A percentile compares a stretch with the other conserved stretches of the same genome.
Conservation (phyloP, 2,113 vertebrate genomes). For the Etheostoma spectabile region DNA sequence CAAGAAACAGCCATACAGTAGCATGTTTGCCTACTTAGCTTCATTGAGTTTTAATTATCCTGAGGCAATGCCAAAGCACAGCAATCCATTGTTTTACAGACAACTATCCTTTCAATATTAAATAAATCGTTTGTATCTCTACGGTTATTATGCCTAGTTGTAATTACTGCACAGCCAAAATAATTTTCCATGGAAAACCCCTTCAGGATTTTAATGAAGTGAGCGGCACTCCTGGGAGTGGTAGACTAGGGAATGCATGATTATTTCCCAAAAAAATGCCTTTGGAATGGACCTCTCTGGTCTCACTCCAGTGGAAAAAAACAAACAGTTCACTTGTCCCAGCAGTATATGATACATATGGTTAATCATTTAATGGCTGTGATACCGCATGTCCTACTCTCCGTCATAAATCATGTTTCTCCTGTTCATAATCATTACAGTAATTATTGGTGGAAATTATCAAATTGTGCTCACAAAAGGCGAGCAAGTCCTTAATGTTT, state of each 20-base stretch:
- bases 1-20: neutral
- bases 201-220: slow-evolving; percentile 66
- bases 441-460: slow-evolving; percentile 28
- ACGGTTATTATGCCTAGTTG: slow-evolving; percentile 39
- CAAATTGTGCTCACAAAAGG: neutral
- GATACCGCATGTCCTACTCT: slow-evolving; percentile 39
- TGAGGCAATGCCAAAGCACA: neutral
- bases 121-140: slow-evolving; percentile 44
- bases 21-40: slow-evolving; percentile 16
- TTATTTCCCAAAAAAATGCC: slow-evolving; percentile 66
- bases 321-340: slow-evolving; percentile 39
- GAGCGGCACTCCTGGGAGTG: slow-evolving; percentile 64
- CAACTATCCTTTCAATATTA: slow-evolving; percentile 30
- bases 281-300: slow-evolving; percentile 68
- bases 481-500: neutral
- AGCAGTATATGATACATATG: slow-evolving; percentile 42
- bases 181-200: slow-evolving; percentile 56
- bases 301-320: slow-evolving; percentile 55
- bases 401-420: slow-evolving; percentile 40
- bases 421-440: slow-evolving; percentile 8
- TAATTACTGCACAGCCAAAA: slow-evolving; percentile 72
- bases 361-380: slow-evolving; percentile 54
- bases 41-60: slow-evolving; percentile 9
- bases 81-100: slow-evolving; percentile 25
- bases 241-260: slow-evolving; percentile 66